Evolutionary conservation across 1,140 invertebrate genomes (phyloP), one percentile per base, ranked within the genome.

Genomic region (Temnothorax curvispinosus): DNA sequence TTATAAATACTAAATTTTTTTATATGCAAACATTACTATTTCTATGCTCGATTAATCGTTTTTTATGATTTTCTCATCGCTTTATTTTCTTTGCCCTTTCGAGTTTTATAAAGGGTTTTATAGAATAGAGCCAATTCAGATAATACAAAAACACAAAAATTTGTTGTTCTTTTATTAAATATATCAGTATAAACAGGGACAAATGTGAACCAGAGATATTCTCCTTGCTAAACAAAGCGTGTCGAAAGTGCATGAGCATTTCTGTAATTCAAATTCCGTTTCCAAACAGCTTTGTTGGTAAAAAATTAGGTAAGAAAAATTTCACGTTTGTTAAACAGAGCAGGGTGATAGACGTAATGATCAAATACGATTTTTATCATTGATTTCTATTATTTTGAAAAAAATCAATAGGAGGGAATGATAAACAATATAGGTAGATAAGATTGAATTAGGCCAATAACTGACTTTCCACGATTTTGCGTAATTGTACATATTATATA

Each of bases 231-330:
- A 78, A 9, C 76, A 18, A 78, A 78, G 44, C 18, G 13, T 15
- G 35, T 65, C 27, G 9, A 47, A 78, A 78, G 3, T 77, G 21
- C 21, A 50, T 38, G 9, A 11, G 15, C 18, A 47, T 35, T 75
- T 78, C 9, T 78, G 18, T 35, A 78, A 65, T 41, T 0, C 21
- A 18, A 64, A 27, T 78, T 58, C 21, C 11, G 3, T 75, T 50
- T 47, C 3, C 18, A 32, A 44, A 64, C 21, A 27, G 0, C 3
- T 18, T 64, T 21, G 27, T 47, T 32, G 27, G 8, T n/a, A 32
- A 89, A 88, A 72, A 77, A 84, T 72, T 71, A 60, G 32, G 11
- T 56, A 69, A 69, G 15, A 85, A 85, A 44, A 74, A 32, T 89
- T 71, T 44, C 50, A 62, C 54, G 27, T 11, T 69, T 58, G 15